Evolutionary conservation across 2,797 vertebrate species (phyloP), one percentile per base, ranked within the genome.

Genomic region (Nasua narica): DNA sequence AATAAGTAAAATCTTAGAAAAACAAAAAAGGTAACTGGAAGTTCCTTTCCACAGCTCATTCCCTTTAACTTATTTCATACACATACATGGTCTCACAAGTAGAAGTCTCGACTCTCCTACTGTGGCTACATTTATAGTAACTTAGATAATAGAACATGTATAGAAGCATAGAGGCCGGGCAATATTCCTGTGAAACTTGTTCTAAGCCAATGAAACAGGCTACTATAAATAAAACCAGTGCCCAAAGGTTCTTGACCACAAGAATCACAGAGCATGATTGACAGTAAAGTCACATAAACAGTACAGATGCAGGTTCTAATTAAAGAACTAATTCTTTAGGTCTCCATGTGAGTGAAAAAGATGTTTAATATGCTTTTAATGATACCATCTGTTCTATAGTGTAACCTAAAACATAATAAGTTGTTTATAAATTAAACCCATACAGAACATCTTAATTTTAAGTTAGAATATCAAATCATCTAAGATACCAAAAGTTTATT

Each of bases 361-460:
- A 95, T 72, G 16, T 94, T 97, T 97, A 76, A 43, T 98, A 96
- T 97, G 87, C 46, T 23, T 98, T 98, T 97, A 97, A 70, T 95
- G 97, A 8, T 19, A 79, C 70, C 96, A 96, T 98, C 97, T 98
- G 96, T 98, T 97, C 85, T 88, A 40, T 77, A 94, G 18, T 88
- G 27, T 87, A 94, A 94, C 72, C 70, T 95, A 94, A 97, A 97
- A 60, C 46, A 89, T 95, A 96, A 95, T 87, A 0, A 67, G 10
- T 97, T 97, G 29, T 79, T 98, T 19, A 82, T 98, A 96, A 97
- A 89, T 97, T 96, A 98, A 92, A 65, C n/a, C 95, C 0, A 77
- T 79, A 18, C 23, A 93, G 96, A 90, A 32, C 11, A 62, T 32
- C 50, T 94, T 13, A 77, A 89, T 97, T 98, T 96, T 74, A 96